Percentiles rank a stretch among this genome's conserved stretches.
phyloP scores from a whole-genome alignment of 1,140 invertebrate species.

The Solen grandis region DNA sequence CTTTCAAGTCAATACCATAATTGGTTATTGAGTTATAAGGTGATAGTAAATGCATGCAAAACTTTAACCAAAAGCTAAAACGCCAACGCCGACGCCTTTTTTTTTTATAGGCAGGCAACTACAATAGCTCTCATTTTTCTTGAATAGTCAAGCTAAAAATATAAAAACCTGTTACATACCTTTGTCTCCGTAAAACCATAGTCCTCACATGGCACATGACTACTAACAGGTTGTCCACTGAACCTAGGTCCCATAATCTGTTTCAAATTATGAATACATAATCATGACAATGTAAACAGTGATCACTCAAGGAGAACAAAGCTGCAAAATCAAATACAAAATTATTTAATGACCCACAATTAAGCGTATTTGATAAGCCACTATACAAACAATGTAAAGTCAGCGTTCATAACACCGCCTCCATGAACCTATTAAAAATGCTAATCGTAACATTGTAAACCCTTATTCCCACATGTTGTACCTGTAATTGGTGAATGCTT shows the following conservation, averaged over 20 bases:
- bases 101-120: too few species aligned
- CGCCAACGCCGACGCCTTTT: too few species aligned
- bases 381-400: not conserved
- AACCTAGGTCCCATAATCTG: slow-evolving; percentile 81
- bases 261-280: slow-evolving; percentile 71
- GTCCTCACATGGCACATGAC: slow-evolving; percentile 74
- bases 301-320: not conserved
- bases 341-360: not conserved
- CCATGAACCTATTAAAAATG: too few species aligned
- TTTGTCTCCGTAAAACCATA: slow-evolving; percentile 77
- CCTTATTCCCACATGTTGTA: too few species aligned
- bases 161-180: slow-evolving; percentile 60
- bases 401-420: not conserved
- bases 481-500: too few species aligned
- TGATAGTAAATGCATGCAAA: too few species aligned
- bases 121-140: too few species aligned
- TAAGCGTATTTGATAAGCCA: not conserved
- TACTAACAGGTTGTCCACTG: slow-evolving; percentile 82
- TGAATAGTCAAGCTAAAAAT: too few species aligned
- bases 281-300: not conserved
- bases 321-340: not conserved
- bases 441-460: too few species aligned
- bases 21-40: too few species aligned
- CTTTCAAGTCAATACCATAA: too few species aligned
- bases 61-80: too few species aligned